Evolutionary conservation across 2,113 vertebrate species (phyloP), one percentile per base, ranked within the genome.

Genomic region (Rhinoderma darwinii): DNA sequence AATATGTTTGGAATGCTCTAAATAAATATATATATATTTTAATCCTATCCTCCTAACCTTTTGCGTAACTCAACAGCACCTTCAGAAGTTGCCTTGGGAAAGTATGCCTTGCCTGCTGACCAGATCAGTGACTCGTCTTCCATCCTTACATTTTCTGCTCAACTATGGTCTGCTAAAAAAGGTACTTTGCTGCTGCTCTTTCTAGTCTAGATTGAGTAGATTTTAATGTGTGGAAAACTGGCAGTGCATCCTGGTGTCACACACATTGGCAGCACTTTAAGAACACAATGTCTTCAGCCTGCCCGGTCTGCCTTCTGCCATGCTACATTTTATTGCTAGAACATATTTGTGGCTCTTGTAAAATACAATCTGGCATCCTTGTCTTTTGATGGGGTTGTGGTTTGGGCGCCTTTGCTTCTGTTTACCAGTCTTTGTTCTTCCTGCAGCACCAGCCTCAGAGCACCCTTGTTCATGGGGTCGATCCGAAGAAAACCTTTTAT

Each of bases 21-120:
- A n/a, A n/a, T n/a, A n/a, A n/a, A n/a, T n/a, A n/a, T n/a, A n/a
- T n/a, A n/a, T n/a, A n/a, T n/a, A n/a, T n/a, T n/a, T n/a, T n/a
- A n/a, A n/a, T n/a, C n/a, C n/a, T n/a, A n/a, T n/a, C n/a, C n/a
- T n/a, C n/a, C n/a, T n/a, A n/a, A n/a, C 90, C 25, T 27, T 41
- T 25, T 82, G 7, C 39, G 2, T 72, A 41, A 88, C 22, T 43
- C 37, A 75, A 25, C 90, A 97, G 97, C 93, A 96, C 74, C 93
- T 99, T 43, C 97, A 99, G 89, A 97, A 95, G 90, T 92, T 98
- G 87, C 97, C 97, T 0, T 99, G 97, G 97, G 97, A 99, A 90
- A 97, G 92, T 90, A 95, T 96, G 18, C 91, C 93, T 10, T 89
- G 92, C 74, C 92, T 99, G 61, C 92, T 86, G 54, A 82, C 89